Base-by-base conservation (phyloP, 2,113 vertebrate species). In the Microcebus tavaratra region DNA sequence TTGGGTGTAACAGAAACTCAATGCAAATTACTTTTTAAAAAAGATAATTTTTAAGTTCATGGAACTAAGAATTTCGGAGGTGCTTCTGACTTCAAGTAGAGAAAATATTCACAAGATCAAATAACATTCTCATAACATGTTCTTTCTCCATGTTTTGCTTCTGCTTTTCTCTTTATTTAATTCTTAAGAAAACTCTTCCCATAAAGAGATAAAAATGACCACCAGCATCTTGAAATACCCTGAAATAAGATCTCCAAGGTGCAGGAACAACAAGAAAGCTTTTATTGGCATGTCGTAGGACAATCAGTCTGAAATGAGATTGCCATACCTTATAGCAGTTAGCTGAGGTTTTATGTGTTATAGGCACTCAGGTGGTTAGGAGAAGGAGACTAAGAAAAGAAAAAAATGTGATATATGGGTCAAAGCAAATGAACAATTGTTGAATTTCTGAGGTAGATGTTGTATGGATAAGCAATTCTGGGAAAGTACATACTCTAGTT, bases 391-490 rank as follows among this genome's bases (percentile, higher is more conserved):
- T 17, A 48, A 2, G 27, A 39, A 42, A 45, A 88, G 23, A 72
- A 55, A 21, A 63, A 42, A 81, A 72, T n/a, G 1, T 95, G 42
- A 75, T 53, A 65, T 50, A 70, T 21, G 27, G 17, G 81, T 25
- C 42, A 97, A 96, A 72, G 59, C 27, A 85, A 93, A 93, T 85
- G 5, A 36, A 85, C 39, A 91, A 23, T 85, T 92, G n/a, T 86
- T 55, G 95, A 34, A 53, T 92, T 85, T 88, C 70, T 10, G 6
- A 94, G 90, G 82, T 73, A 94, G 29, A 55, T 78, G 27, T 81
- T 90, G 61, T 86, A 27, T 67, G 39, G 67, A 76, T 94, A 95
- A 84, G 76, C 31, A 86, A 34, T 63, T 85, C 36, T 73, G 27
- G 42, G 34, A 88, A 84, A 53, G 20, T n/a, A 94, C 11, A 75